Evolutionary conservation across 2,797 vertebrate species (phyloP), one percentile per base, ranked within the genome.

Genomic region (Peromyscus attwateri): DNA sequence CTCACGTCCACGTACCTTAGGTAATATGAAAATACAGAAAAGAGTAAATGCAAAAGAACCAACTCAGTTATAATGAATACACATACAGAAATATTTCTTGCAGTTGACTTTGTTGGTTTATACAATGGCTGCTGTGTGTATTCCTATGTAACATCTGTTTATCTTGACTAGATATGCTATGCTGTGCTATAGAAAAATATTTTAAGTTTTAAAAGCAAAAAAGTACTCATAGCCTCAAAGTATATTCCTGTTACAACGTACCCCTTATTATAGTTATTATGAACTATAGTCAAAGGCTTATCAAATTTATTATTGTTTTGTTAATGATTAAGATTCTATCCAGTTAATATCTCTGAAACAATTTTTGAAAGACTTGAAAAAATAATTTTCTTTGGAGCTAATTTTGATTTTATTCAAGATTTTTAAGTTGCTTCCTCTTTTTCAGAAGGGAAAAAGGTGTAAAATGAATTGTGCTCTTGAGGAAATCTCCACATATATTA

Each of bases 361-460:
- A 19, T 92, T 75, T 93, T 89, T 62, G 73, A 13, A 94, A n/a
- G 12, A 66, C 4, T 71, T 91, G 49, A 60, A 83, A 40, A 66
- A 85, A 31, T 23, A 87, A 21, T 85, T 95, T 96, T 4, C n/a
- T 79, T 89, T 82, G 77, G 25, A 94, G 5, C 1, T 6, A 62
- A 14, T 80, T 29, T 92, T 96, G 60, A 49, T 87, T 97, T 60
- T 80, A 95, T 87, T 95, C 52, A 77, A 81, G 60, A 76, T 64
- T 31, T 52, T 88, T 80, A 62, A 62, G 14, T 40, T 31, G 75
- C 60, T 62, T 37, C 31, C 68, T 29, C 25, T 25, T 52, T 49
- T 94, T 49, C 76, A 49, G 14, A 73, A 92, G 31, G 31, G 10
- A 87, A 75, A 88, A 52, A 12, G 17, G 2, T 87, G 0, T 68